Percentiles rank a stretch among this genome's conserved stretches.
Conservation (phyloP, 2,888 invertebrate genomes). For the Eremobia ochroleuca region DNA sequence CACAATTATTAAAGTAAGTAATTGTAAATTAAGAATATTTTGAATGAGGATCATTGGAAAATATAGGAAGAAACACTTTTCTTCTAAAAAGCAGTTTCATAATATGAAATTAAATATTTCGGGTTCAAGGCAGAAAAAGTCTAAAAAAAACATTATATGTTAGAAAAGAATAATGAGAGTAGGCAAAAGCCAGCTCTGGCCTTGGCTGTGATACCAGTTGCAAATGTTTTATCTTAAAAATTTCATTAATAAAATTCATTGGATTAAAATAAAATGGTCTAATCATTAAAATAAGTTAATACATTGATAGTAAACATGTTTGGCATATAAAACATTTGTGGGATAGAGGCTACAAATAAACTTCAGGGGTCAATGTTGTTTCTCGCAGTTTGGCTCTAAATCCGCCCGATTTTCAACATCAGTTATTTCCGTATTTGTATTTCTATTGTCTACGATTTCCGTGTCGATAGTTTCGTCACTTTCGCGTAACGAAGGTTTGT, state of each 20-base stretch:
- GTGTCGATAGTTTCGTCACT: conserved; percentile 14
- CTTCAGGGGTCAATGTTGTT: conserved; percentile 76
- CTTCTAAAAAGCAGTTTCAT: conserved; percentile 80
- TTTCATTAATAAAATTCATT: conserved; percentile 34
- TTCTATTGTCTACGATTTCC: conserved; percentile 22
- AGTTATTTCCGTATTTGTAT: conserved; percentile 37
- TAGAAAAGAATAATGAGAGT: conserved; percentile 53
- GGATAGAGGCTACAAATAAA: conserved; percentile 65
- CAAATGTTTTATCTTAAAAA: conserved; percentile 42
- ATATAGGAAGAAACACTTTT: conserved; percentile 81
- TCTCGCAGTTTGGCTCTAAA: conserved; percentile 57
- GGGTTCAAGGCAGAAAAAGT: conserved; percentile 55
- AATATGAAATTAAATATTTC: conserved; percentile 67
- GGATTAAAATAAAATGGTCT: conserved; percentile 60
- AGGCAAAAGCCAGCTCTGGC: conserved; percentile 72
- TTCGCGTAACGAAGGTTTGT: conserved; percentile 34
- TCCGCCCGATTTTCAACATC: conserved; percentile 32
- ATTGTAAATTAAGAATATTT: conserved; percentile 64
- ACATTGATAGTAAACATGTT: conserved; percentile 75
- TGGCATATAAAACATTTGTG: conserved; percentile 81
- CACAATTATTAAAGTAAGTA: conserved; percentile 54
- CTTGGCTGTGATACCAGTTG: conserved; percentile 36
- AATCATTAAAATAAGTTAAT: conserved; percentile 69
- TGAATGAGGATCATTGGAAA: conserved; percentile 62
- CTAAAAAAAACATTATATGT: conserved; percentile 27